Percentiles rank a stretch among this genome's conserved stretches.
Conservation (phyloP, 2,113 vertebrate genomes). For the Leucopsar rothschildi region DNA sequence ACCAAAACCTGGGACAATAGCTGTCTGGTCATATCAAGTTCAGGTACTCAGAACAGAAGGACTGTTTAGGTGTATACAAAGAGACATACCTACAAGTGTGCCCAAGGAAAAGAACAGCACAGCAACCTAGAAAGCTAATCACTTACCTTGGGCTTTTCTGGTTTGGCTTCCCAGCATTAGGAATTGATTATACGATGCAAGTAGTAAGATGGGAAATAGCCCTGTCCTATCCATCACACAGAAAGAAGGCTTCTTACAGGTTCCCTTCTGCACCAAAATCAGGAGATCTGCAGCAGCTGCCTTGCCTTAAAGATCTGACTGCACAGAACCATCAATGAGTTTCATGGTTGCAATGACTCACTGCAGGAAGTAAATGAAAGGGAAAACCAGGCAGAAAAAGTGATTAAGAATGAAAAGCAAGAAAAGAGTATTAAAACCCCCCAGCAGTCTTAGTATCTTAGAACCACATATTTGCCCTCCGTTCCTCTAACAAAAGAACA, state of each 20-base stretch:
- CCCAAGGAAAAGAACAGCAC: not conserved
- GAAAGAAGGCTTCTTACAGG: not conserved
- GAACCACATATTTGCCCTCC: slow-evolving; percentile 57
- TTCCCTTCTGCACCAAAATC: not conserved
- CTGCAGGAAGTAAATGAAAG: not conserved
- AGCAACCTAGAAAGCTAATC: not conserved
- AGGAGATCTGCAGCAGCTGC: not conserved
- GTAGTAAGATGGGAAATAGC: not conserved
- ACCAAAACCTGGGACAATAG: not conserved
- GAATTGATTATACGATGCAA: not conserved
- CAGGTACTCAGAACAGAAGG: not conserved
- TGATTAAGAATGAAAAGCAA: not conserved
- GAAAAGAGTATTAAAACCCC: not conserved
- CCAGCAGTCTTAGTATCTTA: slow-evolving; percentile 45
- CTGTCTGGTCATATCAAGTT: not conserved
- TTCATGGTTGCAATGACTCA: not conserved
- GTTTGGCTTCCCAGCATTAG: not conserved
- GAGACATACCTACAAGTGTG: not conserved
- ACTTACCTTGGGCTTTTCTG: not conserved
- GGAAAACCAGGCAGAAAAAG: not conserved
- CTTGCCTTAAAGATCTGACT: not conserved
- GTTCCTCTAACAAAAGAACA: slow-evolving; percentile 72
- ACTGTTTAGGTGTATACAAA: not conserved
- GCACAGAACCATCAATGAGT: not conserved
- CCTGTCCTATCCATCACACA: not conserved